These are phyloP conservation scores for Rhyacophila brunnea DNA, from an alignment of 1,140 invertebrate genomes.

Conservation along the genomic window DNA sequence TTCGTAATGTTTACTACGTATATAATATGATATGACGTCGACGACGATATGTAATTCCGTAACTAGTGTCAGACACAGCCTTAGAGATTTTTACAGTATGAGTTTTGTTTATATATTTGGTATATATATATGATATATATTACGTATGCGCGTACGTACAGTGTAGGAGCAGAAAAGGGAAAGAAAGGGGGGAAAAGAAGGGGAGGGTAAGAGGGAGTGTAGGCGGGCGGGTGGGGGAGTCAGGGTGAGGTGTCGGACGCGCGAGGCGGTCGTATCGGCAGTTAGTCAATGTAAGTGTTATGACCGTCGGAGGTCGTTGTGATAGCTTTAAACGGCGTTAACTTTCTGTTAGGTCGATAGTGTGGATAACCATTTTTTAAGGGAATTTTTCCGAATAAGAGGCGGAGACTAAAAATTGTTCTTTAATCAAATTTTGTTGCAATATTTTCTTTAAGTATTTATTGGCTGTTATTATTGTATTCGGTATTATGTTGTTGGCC, in stretches of 20 bases:
- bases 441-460: slow-evolving; percentile 38
- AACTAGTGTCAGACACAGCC: slow-evolving; percentile 33
- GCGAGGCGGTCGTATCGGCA: not conserved
- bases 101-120: slow-evolving; percentile 26
- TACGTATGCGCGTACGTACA: slow-evolving; percentile 17
- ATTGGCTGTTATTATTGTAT: slow-evolving; percentile 36
- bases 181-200: slow-evolving; percentile 2
- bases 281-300: slow-evolving; percentile 29
- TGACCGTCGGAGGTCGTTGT: slow-evolving; percentile 24
- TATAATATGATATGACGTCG: no score
- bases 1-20: slow-evolving; percentile 17
- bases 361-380: slow-evolving; percentile 32
- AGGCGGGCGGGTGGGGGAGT: slow-evolving; percentile 4
- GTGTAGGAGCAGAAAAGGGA: slow-evolving; percentile 15
- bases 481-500: slow-evolving; percentile 30
- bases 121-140: slow-evolving; percentile 13
- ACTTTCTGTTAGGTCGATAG: slow-evolving; percentile 18
- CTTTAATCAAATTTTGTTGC: slow-evolving; percentile 35
- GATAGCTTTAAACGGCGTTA: slow-evolving; percentile 36
- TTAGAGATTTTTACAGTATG: slow-evolving; percentile 27
- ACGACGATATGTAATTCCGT: slow-evolving; percentile 24
- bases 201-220: slow-evolving; percentile 3
- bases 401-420: slow-evolving; percentile 31
- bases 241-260: slow-evolving; percentile 1
- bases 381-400: slow-evolving; percentile 23